Evolutionary conservation across 2,797 vertebrate species (phyloP), one percentile per base, ranked within the genome.

Genomic region (Nyctibius grandis): DNA sequence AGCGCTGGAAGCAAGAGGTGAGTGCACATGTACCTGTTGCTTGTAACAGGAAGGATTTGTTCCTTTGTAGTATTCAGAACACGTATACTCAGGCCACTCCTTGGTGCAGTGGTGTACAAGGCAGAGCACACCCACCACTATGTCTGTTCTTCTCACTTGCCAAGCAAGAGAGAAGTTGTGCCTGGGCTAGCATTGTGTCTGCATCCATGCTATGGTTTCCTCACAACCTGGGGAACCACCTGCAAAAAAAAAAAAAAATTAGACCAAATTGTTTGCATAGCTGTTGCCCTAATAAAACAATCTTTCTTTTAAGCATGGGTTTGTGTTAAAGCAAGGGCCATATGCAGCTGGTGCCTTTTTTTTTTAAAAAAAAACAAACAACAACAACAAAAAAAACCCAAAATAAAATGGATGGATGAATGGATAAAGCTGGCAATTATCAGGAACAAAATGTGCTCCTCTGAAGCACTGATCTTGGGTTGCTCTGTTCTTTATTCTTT

Each of bases 1-100:
- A 21, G 77, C 53, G 61, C 12, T 54, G 74, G 59, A 63, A 91
- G 60, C 31, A 28, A 59, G 59, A 47, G 33, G 29, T 76, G 59
- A 73, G 59, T 15, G 22, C 64, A 60, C 7, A 0, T 64, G 50
- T 89, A 42, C 73, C 64, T 84, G 38, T 67, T 89, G 48, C 78
- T 86, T 93, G 63, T 68, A 89, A 83, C 57, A 91, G 91, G 85
- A 95, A 86, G 59, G 59, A 40, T 25, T 85, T 78, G 85, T 68
- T 28, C 53, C 64, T 83, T 68, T 45, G 34, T 63, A 76, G 45
- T 36, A 28, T 12, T 80, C 17, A 16, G 59, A 63, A 80, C 64
- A 42, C 59, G 85, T 84, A 81, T 29, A 59, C 74, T 87, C 50
- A 59, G 69, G 85, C 33, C 47, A 34, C 53, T 84, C 38, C 34